Evolutionary conservation across 2,113 vertebrate species (phyloP), one percentile per base, ranked within the genome.

Genomic region (Macroglossus sobrinus): DNA sequence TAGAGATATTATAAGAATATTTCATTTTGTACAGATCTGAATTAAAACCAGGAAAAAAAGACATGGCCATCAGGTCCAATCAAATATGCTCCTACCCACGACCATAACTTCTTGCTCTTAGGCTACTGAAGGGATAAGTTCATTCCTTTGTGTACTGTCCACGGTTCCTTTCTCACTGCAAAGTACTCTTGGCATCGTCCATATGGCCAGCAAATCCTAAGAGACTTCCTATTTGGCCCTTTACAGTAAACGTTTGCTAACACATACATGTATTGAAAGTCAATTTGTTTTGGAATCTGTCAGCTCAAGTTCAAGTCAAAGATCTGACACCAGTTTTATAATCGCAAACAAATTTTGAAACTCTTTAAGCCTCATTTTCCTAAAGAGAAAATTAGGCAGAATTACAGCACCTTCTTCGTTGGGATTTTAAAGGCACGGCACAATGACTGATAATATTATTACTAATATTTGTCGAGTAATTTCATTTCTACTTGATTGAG

Each of bases 401-500:
- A 72, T 63, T 43, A n/a, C 16, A 59, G 28, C 68, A 75, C 3
- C 43, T 28, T 69, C 26, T 47, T 79, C 10, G 16, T 0, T 30
- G 9, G 19, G 35, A 47, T 63, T 80, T 68, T 55, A 33, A 80
- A 59, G 19, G 19, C 3, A 33, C 28, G 13, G 38, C 13, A 43
- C n/a, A n/a, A 33, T 76, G n/a, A 9, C 7, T 21, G 33, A 21
- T 55, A 47, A 76, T 93, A 75, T 78, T 66, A 72, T 50, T 55
- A 50, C 16, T 57, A 30, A 84, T 1, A 79, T 26, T 57, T 91
- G 69, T 43, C 24, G 75, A 28, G 22, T 40, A 47, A 38, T 75
- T 91, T 81, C 79, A 66, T 0, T 61, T 74, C 89, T 66, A 71
- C 55, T 92, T 85, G 8, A 5, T 92, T 79, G 55, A 85, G 22